Evolutionary conservation across 2,888 invertebrate genomes (phyloP).

Genomic region (Micoletzkya japonica): DNA sequence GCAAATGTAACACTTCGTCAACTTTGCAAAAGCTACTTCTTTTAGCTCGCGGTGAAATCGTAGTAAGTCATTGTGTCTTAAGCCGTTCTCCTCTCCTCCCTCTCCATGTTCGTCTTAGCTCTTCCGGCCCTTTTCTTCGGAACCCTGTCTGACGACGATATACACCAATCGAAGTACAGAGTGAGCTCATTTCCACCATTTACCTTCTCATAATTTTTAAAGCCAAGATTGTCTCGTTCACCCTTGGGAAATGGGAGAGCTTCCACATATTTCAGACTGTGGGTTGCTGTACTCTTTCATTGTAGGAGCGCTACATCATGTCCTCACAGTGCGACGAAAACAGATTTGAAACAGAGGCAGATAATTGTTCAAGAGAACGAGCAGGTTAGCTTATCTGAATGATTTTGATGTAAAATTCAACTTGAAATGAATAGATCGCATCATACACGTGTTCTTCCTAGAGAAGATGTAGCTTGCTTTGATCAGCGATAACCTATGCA

Average conservation of each 20-base stretch:
- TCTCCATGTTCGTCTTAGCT: slow-evolving; percentile 52
- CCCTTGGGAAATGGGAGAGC: too few relatives aligned
- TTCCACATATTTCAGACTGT: too few relatives aligned
- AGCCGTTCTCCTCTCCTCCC: slow-evolving; percentile 46
- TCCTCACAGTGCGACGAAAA: too few relatives aligned
- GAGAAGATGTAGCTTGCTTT: not conserved
- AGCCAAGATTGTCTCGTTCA: too few relatives aligned
- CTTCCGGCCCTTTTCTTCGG: slow-evolving; percentile 50
- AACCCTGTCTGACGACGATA: slow-evolving; percentile 37
- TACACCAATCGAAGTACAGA: slow-evolving; percentile 32
- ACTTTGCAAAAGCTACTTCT: not conserved
- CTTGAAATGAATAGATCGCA: too few relatives aligned
- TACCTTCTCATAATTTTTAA: not conserved
- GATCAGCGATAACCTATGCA: too few relatives aligned
- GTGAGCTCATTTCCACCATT: slow-evolving; percentile 3
- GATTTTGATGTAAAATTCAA: too few relatives aligned
- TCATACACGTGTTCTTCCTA: too few relatives aligned
- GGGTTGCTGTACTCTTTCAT: too few relatives aligned
- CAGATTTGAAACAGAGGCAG: not conserved
- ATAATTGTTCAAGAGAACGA: not conserved
- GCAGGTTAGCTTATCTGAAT: too few relatives aligned
- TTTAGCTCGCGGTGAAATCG: not conserved
- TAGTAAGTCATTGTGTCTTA: not conserved
- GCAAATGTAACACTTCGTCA: not conserved
- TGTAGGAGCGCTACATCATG: too few relatives aligned